These are phyloP conservation scores for Zaprionus ghesquierei DNA, from an alignment of 1,140 invertebrate genomes.

Conservation along the genomic window DNA sequence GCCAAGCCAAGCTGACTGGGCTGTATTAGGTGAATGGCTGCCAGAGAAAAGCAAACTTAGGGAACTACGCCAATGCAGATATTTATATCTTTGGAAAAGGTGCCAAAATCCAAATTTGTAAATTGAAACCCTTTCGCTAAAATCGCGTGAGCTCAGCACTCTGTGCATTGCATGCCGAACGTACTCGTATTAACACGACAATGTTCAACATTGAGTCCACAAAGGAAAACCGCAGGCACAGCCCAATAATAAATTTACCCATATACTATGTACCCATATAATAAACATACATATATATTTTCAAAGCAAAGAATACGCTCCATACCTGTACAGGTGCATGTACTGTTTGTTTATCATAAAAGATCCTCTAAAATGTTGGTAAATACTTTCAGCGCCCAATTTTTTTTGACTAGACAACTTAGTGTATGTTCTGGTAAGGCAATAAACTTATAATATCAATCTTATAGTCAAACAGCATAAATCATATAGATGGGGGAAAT, in stretches of 20 bases:
- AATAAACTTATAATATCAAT: no score
- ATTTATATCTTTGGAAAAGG: slow-evolving; percentile 14
- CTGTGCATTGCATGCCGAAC: slow-evolving; percentile 12
- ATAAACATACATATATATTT: not conserved
- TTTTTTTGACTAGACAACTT: not conserved
- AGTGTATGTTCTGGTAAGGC: no score
- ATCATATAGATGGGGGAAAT: no score
- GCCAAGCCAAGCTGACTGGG: no score
- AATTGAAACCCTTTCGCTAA: slow-evolving; percentile 11
- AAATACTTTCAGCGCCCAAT: not conserved
- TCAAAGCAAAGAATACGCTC: not conserved
- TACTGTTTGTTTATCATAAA: no score
- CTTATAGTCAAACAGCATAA: no score
- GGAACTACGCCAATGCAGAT: slow-evolving; percentile 32
- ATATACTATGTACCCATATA: not conserved
- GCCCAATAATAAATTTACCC: slow-evolving; percentile 13
- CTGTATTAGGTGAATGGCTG: not conserved
- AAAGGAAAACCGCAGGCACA: slow-evolving; percentile 26
- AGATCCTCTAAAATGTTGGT: not conserved
- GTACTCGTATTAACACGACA: slow-evolving; percentile 32
- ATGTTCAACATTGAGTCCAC: slow-evolving; percentile 13
- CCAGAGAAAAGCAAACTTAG: not conserved
- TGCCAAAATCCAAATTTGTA: slow-evolving; percentile 25
- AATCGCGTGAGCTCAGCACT: slow-evolving; percentile 24
- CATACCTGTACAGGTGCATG: no score